These are phyloP conservation scores for Dendronephthya gigantea DNA, from an alignment of 64 coral and sea anemone species.

Conservation along the genomic window DNA sequence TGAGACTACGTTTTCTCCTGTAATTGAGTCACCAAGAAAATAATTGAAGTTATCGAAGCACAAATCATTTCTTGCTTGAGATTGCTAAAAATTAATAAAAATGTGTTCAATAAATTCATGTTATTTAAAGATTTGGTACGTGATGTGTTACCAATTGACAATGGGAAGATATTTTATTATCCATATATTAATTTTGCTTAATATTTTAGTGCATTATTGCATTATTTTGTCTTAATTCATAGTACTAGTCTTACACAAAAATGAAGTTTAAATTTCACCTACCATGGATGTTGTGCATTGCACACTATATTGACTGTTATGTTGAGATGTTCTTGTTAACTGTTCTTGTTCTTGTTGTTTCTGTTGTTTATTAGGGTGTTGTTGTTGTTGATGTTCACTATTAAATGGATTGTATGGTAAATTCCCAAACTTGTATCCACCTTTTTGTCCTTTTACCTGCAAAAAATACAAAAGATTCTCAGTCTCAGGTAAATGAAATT, in stretches of 20 bases:
- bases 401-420: neutral
- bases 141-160: too few species aligned
- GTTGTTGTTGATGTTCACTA: neutral
- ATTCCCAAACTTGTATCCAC: conserved; percentile 2
- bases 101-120: too few species aligned
- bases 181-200: too few species aligned
- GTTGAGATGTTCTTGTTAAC: neutral
- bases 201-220: too few species aligned
- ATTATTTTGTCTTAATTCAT: too few species aligned
- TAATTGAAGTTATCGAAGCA: neutral
- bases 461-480: neutral
- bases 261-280: neutral
- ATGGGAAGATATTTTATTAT: too few species aligned
- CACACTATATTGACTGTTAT: neutral
- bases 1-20: neutral
- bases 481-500: too few species aligned
- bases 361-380: neutral
- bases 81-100: neutral
- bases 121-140: too few species aligned
- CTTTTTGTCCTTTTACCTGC: conserved; percentile 4
- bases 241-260: neutral
- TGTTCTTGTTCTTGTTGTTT: neutral
- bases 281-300: neutral
- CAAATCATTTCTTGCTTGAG: too few species aligned
- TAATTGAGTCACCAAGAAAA: neutral